These are phyloP conservation scores for Drosophila ficusphila DNA, from an alignment of 1,140 invertebrate species.

Conservation along the genomic window DNA sequence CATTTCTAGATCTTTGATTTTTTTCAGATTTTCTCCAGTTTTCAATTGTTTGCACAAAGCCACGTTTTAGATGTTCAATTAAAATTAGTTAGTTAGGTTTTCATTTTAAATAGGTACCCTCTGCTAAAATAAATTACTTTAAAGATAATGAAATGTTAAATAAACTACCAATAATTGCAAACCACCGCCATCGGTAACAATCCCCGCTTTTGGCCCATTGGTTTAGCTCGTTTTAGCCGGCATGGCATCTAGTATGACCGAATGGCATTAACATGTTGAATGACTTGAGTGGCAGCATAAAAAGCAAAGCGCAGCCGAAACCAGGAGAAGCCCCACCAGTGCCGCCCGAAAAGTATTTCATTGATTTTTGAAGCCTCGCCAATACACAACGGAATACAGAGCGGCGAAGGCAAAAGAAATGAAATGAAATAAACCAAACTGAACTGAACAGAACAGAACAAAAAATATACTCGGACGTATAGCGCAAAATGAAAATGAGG, in stretches of 20 bases:
- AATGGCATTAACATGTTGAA: conserved; percentile 66
- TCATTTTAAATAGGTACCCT: no score
- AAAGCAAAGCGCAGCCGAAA: conserved; percentile 76
- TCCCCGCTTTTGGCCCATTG: neutral
- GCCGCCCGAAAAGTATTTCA: conserved; percentile 83
- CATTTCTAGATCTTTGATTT: no score
- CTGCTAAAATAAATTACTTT: no score
- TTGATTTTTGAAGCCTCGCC: conserved; percentile 79
- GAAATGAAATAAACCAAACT: neutral
- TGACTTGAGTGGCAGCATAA: conserved; percentile 65
- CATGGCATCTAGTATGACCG: conserved; percentile 50
- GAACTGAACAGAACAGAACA: conserved; percentile 9
- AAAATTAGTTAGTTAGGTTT: no score
- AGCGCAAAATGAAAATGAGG: conserved; percentile 39
- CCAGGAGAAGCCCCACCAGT: conserved; percentile 70
- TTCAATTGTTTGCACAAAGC: no score
- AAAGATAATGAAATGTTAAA: neutral
- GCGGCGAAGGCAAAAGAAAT: conserved; percentile 3
- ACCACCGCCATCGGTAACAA: no score
- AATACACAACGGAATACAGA: conserved; percentile 55
- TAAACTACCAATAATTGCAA: no score
- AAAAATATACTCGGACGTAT: conserved; percentile 12
- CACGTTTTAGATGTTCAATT: no score
- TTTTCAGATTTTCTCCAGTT: no score
- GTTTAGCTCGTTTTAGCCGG: conserved; percentile 38